phyloP scores from a whole-genome alignment of 2,113 vertebrate genomes.

The Heteronetta atricapilla region DNA sequence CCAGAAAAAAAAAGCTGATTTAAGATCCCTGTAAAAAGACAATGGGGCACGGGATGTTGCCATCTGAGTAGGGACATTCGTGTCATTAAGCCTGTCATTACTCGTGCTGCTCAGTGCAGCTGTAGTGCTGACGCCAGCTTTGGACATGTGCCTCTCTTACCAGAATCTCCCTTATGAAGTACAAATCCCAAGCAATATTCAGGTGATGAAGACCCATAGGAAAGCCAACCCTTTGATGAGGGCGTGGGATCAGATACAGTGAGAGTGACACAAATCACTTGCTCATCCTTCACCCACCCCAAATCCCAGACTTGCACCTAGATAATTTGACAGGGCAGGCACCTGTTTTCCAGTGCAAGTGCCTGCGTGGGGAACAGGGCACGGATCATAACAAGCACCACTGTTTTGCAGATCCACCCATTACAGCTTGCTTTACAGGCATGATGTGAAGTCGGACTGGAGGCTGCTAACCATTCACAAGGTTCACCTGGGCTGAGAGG shows the following conservation, averaged over 20 bases:
- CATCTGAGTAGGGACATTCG: neutral
- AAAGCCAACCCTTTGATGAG: conserved; percentile 9
- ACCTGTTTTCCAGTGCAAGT: neutral
- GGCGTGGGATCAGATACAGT: neutral
- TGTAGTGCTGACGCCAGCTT: neutral
- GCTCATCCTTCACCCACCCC: neutral
- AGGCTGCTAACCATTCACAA: neutral
- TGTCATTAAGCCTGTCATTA: neutral
- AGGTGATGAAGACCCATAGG: neutral
- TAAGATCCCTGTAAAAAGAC: neutral
- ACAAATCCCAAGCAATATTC: neutral
- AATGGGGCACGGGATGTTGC: accelerated
- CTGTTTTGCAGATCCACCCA: neutral
- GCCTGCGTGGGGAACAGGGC: neutral
- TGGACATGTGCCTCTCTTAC: neutral
- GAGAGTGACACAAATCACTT: neutral
- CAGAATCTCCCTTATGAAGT: neutral
- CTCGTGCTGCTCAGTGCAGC: neutral
- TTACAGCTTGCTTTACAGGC: neutral
- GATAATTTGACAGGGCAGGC: neutral
- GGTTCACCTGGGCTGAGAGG: neutral
- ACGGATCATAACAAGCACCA: accelerated
- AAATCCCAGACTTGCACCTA: neutral
- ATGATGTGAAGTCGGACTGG: neutral
- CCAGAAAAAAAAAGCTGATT: neutral